Conservation (phyloP, 2,888 invertebrate genomes). For the Zelleria hepariella region DNA sequence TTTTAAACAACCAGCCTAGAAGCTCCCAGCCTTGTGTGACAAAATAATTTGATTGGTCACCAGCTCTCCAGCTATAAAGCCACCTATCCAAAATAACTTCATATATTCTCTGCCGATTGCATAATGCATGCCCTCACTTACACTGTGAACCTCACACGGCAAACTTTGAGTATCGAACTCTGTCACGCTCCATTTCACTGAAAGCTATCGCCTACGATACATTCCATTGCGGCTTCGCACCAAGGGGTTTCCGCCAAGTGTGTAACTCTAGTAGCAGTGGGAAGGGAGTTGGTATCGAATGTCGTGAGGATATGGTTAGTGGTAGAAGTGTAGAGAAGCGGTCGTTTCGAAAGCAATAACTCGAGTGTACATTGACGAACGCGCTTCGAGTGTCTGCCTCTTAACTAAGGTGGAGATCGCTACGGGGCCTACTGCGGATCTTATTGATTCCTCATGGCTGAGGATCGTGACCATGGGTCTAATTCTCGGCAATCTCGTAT, state of each 20-base stretch:
- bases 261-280: not conserved
- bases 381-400: constrained; percentile 51
- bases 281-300: not conserved
- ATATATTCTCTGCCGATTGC: constrained; percentile 47
- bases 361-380: constrained; percentile 59
- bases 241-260: no score
- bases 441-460: no score
- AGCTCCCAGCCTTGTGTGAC: no score
- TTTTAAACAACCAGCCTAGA: no score
- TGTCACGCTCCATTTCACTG: not conserved
- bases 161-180: constrained; percentile 6
- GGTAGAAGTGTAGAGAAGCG: constrained; percentile 32
- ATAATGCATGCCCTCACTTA: constrained; percentile 58
- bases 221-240: not conserved
- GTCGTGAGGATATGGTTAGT: not conserved
- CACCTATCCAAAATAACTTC: constrained; percentile 14
- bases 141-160: constrained; percentile 35
- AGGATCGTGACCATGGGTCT: no score
- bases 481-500: no score
- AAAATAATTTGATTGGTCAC: no score
- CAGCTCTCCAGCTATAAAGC: no score
- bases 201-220: not conserved
- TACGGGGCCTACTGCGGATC: constrained; percentile 16
- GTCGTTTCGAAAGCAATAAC: constrained; percentile 51
- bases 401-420: constrained; percentile 48